Conservation (phyloP, 92 coral and sea anemone genomes). For the Epizoanthus ramosus region DNA sequence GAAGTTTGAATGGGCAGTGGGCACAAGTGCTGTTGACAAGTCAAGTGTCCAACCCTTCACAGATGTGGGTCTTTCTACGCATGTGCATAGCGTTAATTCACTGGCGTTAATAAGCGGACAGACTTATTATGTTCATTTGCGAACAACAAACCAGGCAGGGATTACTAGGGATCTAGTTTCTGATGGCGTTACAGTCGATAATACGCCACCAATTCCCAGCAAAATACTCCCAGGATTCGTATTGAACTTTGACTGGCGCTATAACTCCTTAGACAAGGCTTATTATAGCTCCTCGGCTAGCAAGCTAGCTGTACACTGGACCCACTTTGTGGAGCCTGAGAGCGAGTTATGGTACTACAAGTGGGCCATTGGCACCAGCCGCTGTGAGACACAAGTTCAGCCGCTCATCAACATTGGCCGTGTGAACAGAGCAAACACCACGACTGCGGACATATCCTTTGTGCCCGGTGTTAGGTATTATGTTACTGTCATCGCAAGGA, state of each 20-base stretch:
- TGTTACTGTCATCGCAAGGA: conserved; percentile 76
- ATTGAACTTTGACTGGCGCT: conserved; percentile 52
- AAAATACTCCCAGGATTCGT: conserved; percentile 60
- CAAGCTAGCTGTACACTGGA: conserved; percentile 74
- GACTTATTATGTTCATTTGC: conserved; percentile 74
- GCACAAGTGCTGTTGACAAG: conserved; percentile 45
- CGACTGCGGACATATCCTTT: conserved; percentile 55
- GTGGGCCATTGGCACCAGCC: conserved; percentile 88
- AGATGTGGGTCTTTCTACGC: conserved; percentile 84
- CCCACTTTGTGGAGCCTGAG: conserved; percentile 73
- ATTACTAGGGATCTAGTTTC: conserved; percentile 67
- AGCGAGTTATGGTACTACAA: conserved; percentile 93
- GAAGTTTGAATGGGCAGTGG: conserved; percentile 89
- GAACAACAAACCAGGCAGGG: conserved; percentile 76
- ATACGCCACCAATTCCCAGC: conserved; percentile 73
- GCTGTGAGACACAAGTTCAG: conserved; percentile 89
- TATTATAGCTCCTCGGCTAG: conserved; percentile 57
- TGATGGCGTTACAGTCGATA: conserved; percentile 88
- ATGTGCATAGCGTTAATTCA: conserved; percentile 61
- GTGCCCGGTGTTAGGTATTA: conserved; percentile 74
- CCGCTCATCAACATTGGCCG: conserved; percentile 80
- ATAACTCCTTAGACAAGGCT: conserved; percentile 29
- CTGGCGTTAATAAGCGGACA: conserved; percentile 68
- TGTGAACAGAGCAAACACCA: conserved; percentile 69
- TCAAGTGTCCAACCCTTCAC: conserved; percentile 55